These are phyloP conservation scores for Numenius phaeopus DNA, from an alignment of 2,797 vertebrate genomes.

Conservation along the genomic window DNA sequence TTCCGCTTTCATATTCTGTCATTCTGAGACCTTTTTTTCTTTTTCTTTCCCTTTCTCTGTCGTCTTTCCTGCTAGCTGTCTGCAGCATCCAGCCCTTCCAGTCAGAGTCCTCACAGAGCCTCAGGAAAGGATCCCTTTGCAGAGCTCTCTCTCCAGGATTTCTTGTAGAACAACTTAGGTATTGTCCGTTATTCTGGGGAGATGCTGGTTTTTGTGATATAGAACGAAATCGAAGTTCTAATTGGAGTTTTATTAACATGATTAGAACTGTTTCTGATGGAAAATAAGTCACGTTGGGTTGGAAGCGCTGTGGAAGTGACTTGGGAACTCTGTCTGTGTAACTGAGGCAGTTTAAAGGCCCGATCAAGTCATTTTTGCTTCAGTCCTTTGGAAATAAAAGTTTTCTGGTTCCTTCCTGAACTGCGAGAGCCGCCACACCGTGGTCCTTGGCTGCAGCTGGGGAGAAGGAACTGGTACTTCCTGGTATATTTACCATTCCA, in stretches of 20 bases:
- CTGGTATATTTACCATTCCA: not conserved
- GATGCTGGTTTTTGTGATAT: constrained; percentile 58
- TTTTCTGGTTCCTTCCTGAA: not conserved
- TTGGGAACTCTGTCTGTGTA: not conserved
- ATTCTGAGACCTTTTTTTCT: constrained; percentile 86
- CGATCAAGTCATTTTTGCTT: not conserved
- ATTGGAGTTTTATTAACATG: not conserved
- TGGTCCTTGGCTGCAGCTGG: not conserved
- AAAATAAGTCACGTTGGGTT: not conserved
- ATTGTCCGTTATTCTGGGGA: constrained; percentile 82
- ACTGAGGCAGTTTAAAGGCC: not conserved
- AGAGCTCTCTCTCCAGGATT: constrained; percentile 99
- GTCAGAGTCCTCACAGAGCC: constrained; percentile 99
- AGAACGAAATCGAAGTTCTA: not conserved
- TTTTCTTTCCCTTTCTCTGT: constrained; percentile 87
- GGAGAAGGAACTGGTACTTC: not conserved
- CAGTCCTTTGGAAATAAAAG: not conserved
- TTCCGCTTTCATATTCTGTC: constrained; percentile 84
- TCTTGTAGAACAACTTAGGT: constrained; percentile 99
- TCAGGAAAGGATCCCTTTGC: constrained; percentile 99
- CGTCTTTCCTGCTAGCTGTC: constrained; percentile 94
- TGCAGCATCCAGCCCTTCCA: constrained; percentile 99
- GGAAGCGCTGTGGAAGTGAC: constrained; percentile 60
- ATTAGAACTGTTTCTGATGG: not conserved
- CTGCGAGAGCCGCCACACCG: accelerated